phyloP scores from a whole-genome alignment of 2,113 vertebrate species.

The Podilymbus podiceps region DNA sequence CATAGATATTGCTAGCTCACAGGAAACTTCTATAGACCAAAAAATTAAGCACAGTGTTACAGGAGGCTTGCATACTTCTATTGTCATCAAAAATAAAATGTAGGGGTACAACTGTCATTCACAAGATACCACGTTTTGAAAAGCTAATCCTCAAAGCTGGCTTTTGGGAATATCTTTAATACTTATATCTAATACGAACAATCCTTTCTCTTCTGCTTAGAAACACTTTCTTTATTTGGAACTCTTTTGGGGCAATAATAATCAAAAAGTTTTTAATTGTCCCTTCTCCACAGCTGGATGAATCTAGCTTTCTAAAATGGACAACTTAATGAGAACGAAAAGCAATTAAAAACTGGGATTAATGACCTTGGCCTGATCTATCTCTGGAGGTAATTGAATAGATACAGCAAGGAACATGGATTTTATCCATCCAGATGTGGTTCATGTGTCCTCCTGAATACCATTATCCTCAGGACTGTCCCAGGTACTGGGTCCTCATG shows the following conservation, averaged over 20 bases:
- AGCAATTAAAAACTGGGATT: constrained; percentile 55
- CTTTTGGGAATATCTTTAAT: not conserved
- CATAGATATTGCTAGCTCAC: not conserved
- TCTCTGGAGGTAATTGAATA: not conserved
- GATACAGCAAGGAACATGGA: not conserved
- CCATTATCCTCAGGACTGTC: not conserved
- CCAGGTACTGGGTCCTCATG: not conserved
- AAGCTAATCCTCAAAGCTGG: not conserved
- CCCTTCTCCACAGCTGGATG: not conserved
- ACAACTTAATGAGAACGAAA: constrained; percentile 41
- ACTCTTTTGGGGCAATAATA: not conserved
- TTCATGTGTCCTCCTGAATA: not conserved
- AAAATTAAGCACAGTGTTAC: not conserved
- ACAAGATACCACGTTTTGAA: not conserved
- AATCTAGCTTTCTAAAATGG: not conserved
- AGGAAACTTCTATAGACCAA: not conserved
- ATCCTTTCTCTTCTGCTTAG: not conserved
- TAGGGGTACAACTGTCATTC: not conserved
- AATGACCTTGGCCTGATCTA: constrained; percentile 8
- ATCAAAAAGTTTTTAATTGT: constrained; percentile 3
- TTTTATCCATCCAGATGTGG: not conserved
- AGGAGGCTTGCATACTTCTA: not conserved
- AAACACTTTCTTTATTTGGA: not conserved
- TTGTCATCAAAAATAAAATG: not conserved
- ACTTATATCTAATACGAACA: not conserved